A percentile compares a stretch with the other conserved stretches of the same genome.
Evolutionary conservation across 2,113 vertebrate genomes (phyloP).

Genomic region (Vimba vimba): DNA sequence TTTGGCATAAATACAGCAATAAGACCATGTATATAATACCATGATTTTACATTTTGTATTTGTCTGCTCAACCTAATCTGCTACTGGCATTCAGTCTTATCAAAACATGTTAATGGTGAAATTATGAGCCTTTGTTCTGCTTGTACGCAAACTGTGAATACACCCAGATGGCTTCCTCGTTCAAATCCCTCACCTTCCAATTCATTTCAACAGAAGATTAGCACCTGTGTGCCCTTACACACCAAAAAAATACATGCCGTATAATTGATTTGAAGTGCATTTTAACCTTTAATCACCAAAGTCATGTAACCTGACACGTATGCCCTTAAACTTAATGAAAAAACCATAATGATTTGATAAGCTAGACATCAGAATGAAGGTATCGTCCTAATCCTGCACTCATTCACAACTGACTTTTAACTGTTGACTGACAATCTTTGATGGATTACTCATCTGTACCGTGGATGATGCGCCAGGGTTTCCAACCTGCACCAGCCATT

Average conservation of each 20-base stretch:
- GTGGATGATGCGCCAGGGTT: slow-evolving; percentile 23
- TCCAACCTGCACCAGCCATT: slow-evolving; percentile 29
- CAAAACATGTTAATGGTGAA: not conserved
- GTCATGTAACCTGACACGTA: slow-evolving; percentile 50
- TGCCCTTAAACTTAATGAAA: slow-evolving; percentile 37
- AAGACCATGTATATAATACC: not conserved
- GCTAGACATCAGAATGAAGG: slow-evolving; percentile 37
- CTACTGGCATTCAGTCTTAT: not conserved
- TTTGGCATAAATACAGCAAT: not conserved
- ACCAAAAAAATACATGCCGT: slow-evolving; percentile 1
- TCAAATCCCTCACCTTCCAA: slow-evolving; percentile 8
- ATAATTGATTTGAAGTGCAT: slow-evolving; percentile 30
- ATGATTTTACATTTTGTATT: not conserved
- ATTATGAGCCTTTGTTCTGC: not conserved
- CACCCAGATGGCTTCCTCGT: not conserved
- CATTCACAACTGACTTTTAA: slow-evolving; percentile 43
- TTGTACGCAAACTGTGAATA: not conserved
- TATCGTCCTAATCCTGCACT: slow-evolving; percentile 15
- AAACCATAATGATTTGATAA: slow-evolving; percentile 36
- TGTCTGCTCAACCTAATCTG: not conserved
- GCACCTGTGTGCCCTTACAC: not conserved
- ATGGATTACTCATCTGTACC: slow-evolving; percentile 15
- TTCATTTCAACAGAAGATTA: slow-evolving; percentile 27
- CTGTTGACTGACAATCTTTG: not conserved
- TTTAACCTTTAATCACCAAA: slow-evolving; percentile 34